Conservation (phyloP, 2,888 invertebrate genomes). For the Athrips mouffetella region DNA sequence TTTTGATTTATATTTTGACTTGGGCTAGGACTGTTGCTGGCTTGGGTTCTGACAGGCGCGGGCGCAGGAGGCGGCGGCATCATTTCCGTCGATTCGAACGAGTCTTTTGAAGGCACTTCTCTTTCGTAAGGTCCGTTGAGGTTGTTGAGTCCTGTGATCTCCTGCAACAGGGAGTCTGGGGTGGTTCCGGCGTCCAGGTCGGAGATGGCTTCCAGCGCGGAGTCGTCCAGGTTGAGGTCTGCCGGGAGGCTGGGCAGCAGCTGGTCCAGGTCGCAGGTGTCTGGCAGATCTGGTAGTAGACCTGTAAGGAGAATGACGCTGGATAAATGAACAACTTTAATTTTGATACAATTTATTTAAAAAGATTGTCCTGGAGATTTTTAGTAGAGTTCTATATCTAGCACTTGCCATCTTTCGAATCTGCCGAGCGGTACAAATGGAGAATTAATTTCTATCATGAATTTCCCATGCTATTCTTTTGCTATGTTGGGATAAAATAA, state of each 20-base stretch:
- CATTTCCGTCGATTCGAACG: constrained; percentile 33
- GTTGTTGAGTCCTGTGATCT: constrained; percentile 48
- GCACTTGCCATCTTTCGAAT: no score
- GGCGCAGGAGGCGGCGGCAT: constrained; percentile 61
- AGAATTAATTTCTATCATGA: no score
- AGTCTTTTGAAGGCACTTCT: constrained; percentile 34
- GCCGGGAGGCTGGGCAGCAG: constrained; percentile 80
- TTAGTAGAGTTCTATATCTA: no score
- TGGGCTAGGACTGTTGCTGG: no score
- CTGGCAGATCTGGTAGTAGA: constrained; percentile 60
- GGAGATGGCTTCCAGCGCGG: constrained; percentile 55
- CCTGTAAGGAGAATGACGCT: no score
- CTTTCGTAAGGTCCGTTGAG: constrained; percentile 47
- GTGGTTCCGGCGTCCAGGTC: constrained; percentile 50
- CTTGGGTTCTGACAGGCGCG: constrained; percentile 43
- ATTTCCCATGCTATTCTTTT: no score
- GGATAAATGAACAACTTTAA: no score
- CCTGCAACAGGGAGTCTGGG: constrained; percentile 46
- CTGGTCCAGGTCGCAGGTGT: constrained; percentile 80
- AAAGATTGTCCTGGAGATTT: no score
- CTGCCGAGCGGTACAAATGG: no score
- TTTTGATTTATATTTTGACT: no score
- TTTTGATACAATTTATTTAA: no score
- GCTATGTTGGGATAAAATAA: no score
- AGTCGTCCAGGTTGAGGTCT: constrained; percentile 76